These are phyloP conservation scores for Microcebus griseorufus DNA, from an alignment of 2,113 vertebrate genomes.

Conservation along the genomic window DNA sequence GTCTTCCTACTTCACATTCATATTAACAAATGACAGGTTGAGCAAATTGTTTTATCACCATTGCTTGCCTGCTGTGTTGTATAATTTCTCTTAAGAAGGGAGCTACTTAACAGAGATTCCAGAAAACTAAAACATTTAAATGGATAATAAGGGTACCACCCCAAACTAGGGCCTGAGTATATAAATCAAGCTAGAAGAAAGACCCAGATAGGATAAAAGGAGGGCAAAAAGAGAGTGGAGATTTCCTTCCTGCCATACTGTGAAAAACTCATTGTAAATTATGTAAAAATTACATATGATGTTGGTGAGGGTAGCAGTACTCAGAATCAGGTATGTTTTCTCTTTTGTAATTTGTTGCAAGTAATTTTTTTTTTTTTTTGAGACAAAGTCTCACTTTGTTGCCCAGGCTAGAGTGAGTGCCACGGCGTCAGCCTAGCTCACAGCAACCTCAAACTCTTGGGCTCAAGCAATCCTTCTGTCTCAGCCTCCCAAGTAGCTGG, in stretches of 20 bases:
- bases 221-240: not conserved
- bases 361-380: not conserved
- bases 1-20: not conserved
- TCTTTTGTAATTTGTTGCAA: not conserved
- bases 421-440: no score
- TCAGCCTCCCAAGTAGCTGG: no score
- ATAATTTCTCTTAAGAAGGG: slow-evolving; percentile 36
- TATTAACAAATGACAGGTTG: not conserved
- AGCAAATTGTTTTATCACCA: slow-evolving; percentile 25
- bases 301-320: not conserved
- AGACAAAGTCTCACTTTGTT: no score
- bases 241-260: not conserved
- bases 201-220: not conserved
- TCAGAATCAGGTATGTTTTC: not conserved
- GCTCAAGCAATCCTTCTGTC: no score
- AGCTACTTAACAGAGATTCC: slow-evolving; percentile 17
- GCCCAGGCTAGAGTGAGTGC: no score
- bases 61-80: not conserved
- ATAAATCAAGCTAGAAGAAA: slow-evolving; percentile 17
- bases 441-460: no score
- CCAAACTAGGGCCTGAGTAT: not conserved
- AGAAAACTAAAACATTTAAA: slow-evolving; percentile 56
- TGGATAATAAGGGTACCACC: not conserved
- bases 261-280: not conserved
- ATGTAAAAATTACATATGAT: not conserved